Evolutionary conservation across 1,140 invertebrate genomes (phyloP).

Genomic region (Pectinophora gossypiella): DNA sequence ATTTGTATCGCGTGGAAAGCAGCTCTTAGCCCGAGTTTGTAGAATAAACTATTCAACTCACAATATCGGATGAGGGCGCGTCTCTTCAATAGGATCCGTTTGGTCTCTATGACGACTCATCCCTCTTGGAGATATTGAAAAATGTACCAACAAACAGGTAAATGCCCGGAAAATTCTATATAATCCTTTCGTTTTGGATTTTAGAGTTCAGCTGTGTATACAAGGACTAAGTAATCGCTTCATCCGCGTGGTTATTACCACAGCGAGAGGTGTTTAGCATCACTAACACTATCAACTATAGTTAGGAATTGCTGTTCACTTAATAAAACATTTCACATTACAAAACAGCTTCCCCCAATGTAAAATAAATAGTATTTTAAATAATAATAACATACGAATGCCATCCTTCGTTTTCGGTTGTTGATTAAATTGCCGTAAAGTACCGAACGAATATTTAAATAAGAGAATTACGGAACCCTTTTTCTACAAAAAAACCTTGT

Average conservation of each 20-base stretch:
- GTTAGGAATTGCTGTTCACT: too few species aligned
- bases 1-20: slow-evolving; percentile 38
- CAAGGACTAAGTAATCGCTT: too few species aligned
- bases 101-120: slow-evolving; percentile 59
- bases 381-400: too few species aligned
- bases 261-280: too few species aligned
- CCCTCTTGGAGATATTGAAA: slow-evolving; percentile 37
- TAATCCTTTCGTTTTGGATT: slow-evolving; percentile 17
- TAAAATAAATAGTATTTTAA: too few species aligned
- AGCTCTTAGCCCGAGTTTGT: slow-evolving; percentile 40
- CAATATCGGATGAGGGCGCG: slow-evolving; percentile 57
- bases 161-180: slow-evolving; percentile 17
- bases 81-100: slow-evolving; percentile 56
- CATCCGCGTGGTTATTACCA: too few species aligned
- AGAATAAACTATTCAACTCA: slow-evolving; percentile 61
- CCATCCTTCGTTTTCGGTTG: too few species aligned
- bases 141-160: slow-evolving; percentile 27
- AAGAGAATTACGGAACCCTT: not conserved
- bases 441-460: not conserved
- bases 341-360: too few species aligned
- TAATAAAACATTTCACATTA: too few species aligned
- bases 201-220: not conserved
- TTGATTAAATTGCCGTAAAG: not conserved
- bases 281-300: too few species aligned
- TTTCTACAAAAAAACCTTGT: not conserved